Percentiles rank a stretch among this genome's conserved stretches.
Evolutionary conservation across 1,140 invertebrate genomes (phyloP).

Genomic region (Conopomorpha cramerella): DNA sequence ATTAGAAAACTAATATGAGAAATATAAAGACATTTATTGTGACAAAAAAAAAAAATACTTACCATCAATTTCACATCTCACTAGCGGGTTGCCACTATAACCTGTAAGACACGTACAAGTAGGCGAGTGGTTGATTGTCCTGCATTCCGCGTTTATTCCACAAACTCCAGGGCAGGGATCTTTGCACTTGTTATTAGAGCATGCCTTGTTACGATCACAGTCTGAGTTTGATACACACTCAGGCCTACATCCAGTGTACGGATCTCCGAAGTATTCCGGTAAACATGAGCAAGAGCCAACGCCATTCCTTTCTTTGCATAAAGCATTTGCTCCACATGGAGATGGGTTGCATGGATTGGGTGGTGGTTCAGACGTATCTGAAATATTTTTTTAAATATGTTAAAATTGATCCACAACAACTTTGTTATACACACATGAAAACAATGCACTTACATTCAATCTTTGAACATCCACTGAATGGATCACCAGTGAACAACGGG

Average conservation of each 20-base stretch:
- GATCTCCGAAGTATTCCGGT: constrained; percentile 83
- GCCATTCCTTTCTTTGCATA: constrained; percentile 81
- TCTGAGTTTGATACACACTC: constrained; percentile 86
- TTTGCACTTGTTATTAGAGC: constrained; percentile 80
- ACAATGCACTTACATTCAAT: constrained; percentile 45
- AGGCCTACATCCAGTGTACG: constrained; percentile 83
- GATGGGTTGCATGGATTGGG: constrained; percentile 76
- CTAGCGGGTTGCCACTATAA: constrained; percentile 73
- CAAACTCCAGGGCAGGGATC: constrained; percentile 82
- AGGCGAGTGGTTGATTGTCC: constrained; percentile 77
- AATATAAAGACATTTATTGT: too few relatives aligned
- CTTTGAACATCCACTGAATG: constrained; percentile 68
- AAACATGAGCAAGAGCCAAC: constrained; percentile 81
- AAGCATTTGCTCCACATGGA: constrained; percentile 85
- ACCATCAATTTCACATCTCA: constrained; percentile 40
- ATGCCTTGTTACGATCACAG: constrained; percentile 76
- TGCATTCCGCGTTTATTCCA: constrained; percentile 79
- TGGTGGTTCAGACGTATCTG: constrained; percentile 34
- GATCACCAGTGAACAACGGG: constrained; percentile 74
- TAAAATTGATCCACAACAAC: constrained; percentile 3
- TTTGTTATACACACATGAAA: neutral
- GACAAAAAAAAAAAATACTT: constrained; percentile 11
- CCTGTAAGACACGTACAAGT: constrained; percentile 75
- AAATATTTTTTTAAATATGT: constrained; percentile 8
- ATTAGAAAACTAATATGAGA: too few relatives aligned